Evolutionary conservation across 1,140 invertebrate species (phyloP).

Genomic region (Diorhabda sublineata): DNA sequence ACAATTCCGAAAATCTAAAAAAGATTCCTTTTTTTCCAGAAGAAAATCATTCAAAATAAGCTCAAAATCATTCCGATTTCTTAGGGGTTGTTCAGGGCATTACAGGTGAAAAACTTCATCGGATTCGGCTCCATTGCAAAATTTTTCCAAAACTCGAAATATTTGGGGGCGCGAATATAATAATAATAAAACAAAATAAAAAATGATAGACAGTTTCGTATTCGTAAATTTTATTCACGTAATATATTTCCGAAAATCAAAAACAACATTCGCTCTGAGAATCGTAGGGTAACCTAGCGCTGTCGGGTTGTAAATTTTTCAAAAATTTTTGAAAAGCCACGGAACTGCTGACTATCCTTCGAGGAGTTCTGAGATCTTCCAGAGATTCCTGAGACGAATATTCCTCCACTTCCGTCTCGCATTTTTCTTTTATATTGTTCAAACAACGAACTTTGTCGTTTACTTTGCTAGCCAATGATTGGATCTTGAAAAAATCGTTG

Average conservation of each 20-base stretch:
- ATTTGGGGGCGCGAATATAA: too few relatives aligned
- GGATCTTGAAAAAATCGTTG: constrained; percentile 20
- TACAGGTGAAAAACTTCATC: too few relatives aligned
- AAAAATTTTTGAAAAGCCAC: constrained; percentile 32
- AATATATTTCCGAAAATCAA: neutral
- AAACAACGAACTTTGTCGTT: constrained; percentile 28
- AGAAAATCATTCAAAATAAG: too few relatives aligned
- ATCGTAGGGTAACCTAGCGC: constrained; percentile 1
- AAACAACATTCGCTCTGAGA: constrained; percentile 12
- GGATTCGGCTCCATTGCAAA: too few relatives aligned
- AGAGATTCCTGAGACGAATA: constrained; percentile 20
- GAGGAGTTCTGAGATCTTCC: constrained; percentile 16
- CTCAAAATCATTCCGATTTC: too few relatives aligned
- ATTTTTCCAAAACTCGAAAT: too few relatives aligned
- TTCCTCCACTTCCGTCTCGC: constrained; percentile 21
- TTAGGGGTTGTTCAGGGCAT: too few relatives aligned
- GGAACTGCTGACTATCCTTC: constrained; percentile 31
- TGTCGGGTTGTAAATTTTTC: constrained; percentile 14
- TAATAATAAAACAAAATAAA: too few relatives aligned
- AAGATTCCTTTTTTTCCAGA: too few relatives aligned
- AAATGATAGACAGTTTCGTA: too few relatives aligned
- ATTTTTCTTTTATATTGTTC: constrained; percentile 23
- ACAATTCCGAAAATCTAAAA: too few relatives aligned
- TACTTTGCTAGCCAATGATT: constrained; percentile 23
- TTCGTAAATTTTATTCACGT: too few relatives aligned